These are phyloP conservation scores for Rhinogobio ventralis DNA, from an alignment of 2,797 vertebrate genomes.

Conservation along the genomic window DNA sequence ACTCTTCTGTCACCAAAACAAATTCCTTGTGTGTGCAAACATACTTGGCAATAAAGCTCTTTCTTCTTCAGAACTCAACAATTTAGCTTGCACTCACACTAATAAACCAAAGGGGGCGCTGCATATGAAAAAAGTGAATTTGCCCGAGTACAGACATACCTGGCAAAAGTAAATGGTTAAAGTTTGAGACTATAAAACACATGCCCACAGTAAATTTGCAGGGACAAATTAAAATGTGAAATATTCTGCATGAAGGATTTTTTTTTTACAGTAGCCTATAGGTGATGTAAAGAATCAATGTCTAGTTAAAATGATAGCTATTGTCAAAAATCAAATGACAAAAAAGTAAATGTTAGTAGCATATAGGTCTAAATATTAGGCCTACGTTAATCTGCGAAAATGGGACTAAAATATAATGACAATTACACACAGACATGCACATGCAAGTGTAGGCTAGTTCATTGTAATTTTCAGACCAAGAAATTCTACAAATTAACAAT, in stretches of 20 bases:
- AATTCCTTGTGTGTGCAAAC: not conserved
- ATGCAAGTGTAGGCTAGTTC: not conserved
- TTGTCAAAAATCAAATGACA: not conserved
- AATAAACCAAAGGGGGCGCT: slow-evolving; percentile 3
- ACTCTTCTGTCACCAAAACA: not conserved
- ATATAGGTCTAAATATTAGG: not conserved
- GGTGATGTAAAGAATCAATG: not conserved
- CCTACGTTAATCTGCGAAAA: not conserved
- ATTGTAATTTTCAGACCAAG: not conserved
- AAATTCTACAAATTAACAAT: not conserved
- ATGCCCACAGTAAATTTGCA: not conserved
- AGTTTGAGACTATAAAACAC: not conserved
- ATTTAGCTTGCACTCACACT: not conserved
- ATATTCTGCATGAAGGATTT: no score
- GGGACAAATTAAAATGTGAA: not conserved
- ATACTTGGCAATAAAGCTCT: no score
- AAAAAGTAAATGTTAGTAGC: not conserved
- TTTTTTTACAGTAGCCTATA: no score
- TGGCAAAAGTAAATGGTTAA: not conserved
- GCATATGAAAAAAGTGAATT: not conserved
- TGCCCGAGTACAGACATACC: not conserved
- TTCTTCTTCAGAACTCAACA: not conserved
- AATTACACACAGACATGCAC: not conserved
- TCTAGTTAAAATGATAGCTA: not conserved
- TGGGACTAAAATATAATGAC: not conserved